Evolutionary conservation across 1,140 invertebrate species (phyloP), one percentile per base, ranked within the genome.

Genomic region (Diabrotica virgifera): DNA sequence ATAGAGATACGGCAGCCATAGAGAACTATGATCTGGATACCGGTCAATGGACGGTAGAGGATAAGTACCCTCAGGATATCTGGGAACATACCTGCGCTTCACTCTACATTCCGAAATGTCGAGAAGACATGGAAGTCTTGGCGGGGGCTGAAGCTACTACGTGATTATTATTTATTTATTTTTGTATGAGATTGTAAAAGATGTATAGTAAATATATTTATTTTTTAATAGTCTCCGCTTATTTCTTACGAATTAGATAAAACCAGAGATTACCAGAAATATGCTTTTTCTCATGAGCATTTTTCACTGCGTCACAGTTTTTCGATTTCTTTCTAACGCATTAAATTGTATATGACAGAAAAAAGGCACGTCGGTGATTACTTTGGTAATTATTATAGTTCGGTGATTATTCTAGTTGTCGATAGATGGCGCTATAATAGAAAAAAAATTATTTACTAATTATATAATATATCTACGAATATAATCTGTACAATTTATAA

Each of bases 81-180:
- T 89, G 88, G 88, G 88, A 89, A 70, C 87, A 88, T 66, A 83
- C 82, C 5, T 88, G 86, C 75, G 86, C 84, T 6, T 83, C 86
- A 24, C 77, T 89, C 35, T 88, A 86, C 72, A 83, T 89, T 66
- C 87, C 88, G 53, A 83, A 84, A 66, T 83, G 82, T 68, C 73
- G 85, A 63, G 85, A 85, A 66, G 84, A 85, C 66, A 73, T 74
- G 73, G 71, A 73, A 53, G 70, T 74, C n/a, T 68, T 73, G 63
- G 54, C 73, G 3, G 57, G 66, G 52, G 46, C 66, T 36, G 70
- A 72, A 52, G 70, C 67, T 61, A 65, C 67, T 12, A 63, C 67
- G 50, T 66, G 24, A 69, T 14, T 62, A n/a, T n/a, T n/a, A n/a
- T 61, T 38, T 59, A 35, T 55, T 24, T 55, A 55, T 55, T 55